These are phyloP conservation scores for Diadema setosum DNA, from an alignment of 35 echinoderm and acorn worm genomes.

Conservation along the genomic window DNA sequence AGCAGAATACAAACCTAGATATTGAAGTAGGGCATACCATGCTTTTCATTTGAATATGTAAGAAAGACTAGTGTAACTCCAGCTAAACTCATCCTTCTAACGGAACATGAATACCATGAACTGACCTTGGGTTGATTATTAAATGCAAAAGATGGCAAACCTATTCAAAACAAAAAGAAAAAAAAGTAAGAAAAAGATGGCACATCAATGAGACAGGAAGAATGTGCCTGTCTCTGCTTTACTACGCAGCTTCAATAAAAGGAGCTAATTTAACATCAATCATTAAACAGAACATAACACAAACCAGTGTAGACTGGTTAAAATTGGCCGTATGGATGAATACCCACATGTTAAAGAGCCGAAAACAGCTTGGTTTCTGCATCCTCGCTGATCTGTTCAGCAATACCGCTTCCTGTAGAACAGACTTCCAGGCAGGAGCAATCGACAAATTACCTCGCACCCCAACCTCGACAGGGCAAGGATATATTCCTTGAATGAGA, in stretches of 20 bases:
- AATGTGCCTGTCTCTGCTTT: neutral
- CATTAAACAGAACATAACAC: neutral
- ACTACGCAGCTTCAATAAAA: neutral
- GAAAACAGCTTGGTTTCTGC: conserved; percentile 20
- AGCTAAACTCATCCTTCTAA: too few species aligned
- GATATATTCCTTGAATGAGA: neutral
- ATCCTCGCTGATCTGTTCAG: neutral
- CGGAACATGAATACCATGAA: too few species aligned
- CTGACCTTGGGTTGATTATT: too few species aligned
- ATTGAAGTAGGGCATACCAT: too few species aligned
- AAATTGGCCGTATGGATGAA: neutral
- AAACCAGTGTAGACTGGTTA: neutral
- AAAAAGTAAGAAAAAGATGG: neutral
- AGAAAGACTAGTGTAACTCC: too few species aligned
- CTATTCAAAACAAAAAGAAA: neutral
- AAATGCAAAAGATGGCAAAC: too few species aligned
- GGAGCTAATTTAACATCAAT: neutral
- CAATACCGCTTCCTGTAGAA: neutral
- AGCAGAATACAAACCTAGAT: too few species aligned
- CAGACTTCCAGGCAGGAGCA: neutral
- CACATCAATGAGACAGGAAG: neutral
- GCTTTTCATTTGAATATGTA: too few species aligned
- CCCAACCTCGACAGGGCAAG: neutral
- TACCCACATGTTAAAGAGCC: conserved; percentile 20
- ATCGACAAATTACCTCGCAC: neutral